These are phyloP conservation scores for Andrena dorsata DNA, from an alignment of 2,888 invertebrate species.

Conservation along the genomic window DNA sequence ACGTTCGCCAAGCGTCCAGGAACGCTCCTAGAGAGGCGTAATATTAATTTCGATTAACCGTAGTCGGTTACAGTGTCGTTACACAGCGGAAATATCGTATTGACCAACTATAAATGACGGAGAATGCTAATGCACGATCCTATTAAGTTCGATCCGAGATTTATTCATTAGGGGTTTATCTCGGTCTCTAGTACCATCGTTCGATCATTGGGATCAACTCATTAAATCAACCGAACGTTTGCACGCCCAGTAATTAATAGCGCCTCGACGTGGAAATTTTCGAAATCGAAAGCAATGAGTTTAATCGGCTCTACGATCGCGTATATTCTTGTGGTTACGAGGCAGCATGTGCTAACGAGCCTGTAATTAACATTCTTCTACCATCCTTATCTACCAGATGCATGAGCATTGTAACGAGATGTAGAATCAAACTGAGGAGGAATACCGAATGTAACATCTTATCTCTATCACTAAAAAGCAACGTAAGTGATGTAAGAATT, in stretches of 20 bases:
- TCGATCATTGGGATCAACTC: slow-evolving; percentile 12
- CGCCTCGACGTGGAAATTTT: slow-evolving; percentile 8
- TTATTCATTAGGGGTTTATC: slow-evolving; percentile 26
- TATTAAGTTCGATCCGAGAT: slow-evolving; percentile 29
- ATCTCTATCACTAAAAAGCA: slow-evolving; percentile 8
- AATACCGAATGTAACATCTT: neutral
- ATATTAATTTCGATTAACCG: slow-evolving; percentile 33
- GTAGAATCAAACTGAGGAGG: slow-evolving; percentile 7
- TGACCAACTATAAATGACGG: neutral
- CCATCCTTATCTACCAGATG: slow-evolving; percentile 11
- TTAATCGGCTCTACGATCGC: slow-evolving; percentile 34
- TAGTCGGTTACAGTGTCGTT: slow-evolving; percentile 13
- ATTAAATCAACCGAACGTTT: slow-evolving; percentile 13
- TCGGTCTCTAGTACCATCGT: slow-evolving; percentile 22
- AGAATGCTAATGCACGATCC: slow-evolving; percentile 5
- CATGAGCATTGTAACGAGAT: slow-evolving; percentile 29
- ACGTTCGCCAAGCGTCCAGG: neutral
- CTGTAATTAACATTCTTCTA: slow-evolving; percentile 37
- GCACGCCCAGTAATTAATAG: neutral
- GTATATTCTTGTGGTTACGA: slow-evolving; percentile 16
- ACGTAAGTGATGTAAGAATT: neutral
- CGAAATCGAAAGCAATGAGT: slow-evolving; percentile 16
- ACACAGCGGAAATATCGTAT: slow-evolving; percentile 5
- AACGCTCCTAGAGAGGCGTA: slow-evolving; percentile 13
- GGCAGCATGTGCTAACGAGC: slow-evolving; percentile 32